These are phyloP conservation scores for Acridotheres tristis DNA, from an alignment of 2,797 vertebrate species.

Conservation along the genomic window DNA sequence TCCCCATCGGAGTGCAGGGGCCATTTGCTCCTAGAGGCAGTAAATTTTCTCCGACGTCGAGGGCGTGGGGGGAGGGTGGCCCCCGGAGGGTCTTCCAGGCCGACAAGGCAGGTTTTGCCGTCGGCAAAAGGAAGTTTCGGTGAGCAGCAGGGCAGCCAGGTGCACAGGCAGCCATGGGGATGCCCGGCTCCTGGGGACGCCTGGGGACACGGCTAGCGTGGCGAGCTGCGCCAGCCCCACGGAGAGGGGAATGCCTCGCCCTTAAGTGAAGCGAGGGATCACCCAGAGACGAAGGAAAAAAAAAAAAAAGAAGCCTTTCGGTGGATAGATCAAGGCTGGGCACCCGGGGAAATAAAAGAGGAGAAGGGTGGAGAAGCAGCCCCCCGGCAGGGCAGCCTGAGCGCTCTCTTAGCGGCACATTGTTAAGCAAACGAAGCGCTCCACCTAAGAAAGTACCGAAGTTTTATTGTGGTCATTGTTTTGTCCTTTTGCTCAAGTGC, in stretches of 20 bases:
- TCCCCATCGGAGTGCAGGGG: background rate
- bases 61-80: background rate
- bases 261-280: background rate
- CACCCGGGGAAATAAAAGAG: background rate
- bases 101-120: background rate
- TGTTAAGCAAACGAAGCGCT: constrained; percentile 17
- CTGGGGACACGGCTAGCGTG: background rate
- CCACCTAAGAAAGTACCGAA: constrained; percentile 33
- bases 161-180: background rate
- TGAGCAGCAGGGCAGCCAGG: background rate
- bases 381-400: background rate
- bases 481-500: background rate
- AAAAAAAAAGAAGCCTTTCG: background rate
- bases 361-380: background rate
- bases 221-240: background rate
- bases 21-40: background rate
- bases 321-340: background rate
- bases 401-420: constrained; percentile 32
- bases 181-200: background rate
- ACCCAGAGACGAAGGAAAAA: too few relatives aligned
- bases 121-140: background rate
- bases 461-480: constrained; percentile 27
- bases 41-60: background rate
- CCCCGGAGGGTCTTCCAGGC: background rate
- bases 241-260: background rate